phyloP scores from a whole-genome alignment of 2,797 vertebrate species.

The Darevskia mixta region DNA sequence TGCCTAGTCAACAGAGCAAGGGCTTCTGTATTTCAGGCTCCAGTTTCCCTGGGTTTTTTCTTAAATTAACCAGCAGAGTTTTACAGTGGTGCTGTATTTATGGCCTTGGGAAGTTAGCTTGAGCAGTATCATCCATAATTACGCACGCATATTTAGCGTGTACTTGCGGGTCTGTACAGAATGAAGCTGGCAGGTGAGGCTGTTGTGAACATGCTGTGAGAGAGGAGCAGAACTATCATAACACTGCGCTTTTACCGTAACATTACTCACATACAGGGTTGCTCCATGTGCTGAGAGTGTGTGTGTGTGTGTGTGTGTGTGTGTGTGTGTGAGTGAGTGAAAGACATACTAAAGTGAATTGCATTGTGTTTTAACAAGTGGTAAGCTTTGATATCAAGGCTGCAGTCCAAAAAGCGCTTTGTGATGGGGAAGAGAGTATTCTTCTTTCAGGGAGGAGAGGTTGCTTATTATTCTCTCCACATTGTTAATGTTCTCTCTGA shows the following conservation, averaged over 20 bases:
- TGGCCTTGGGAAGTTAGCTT: neutral
- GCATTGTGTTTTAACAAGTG: constrained; percentile 19
- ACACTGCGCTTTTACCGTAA: neutral
- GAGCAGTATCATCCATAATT: neutral
- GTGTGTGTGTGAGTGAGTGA: neutral
- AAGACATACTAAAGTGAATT: constrained; percentile 31
- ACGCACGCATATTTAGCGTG: neutral
- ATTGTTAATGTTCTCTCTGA: constrained; percentile 55
- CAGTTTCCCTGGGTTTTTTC: neutral
- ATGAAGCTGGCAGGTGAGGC: neutral
- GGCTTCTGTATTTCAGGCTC: neutral
- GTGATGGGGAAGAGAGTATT: constrained; percentile 23
- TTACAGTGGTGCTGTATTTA: neutral
- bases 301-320: neutral
- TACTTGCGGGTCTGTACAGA: neutral
- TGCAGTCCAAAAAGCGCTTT: constrained; percentile 36
- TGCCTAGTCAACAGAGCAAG: neutral
- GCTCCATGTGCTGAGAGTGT: constrained; percentile 9
- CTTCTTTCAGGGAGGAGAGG: constrained; percentile 40
- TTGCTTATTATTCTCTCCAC: constrained; percentile 39
- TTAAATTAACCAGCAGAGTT: neutral
- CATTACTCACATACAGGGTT: constrained; percentile 12
- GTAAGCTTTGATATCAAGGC: constrained; percentile 29
- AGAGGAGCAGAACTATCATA: neutral
- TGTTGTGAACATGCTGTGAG: neutral